phyloP scores from a whole-genome alignment of 2,113 vertebrate species.

The Urocynchramus pylzowi region DNA sequence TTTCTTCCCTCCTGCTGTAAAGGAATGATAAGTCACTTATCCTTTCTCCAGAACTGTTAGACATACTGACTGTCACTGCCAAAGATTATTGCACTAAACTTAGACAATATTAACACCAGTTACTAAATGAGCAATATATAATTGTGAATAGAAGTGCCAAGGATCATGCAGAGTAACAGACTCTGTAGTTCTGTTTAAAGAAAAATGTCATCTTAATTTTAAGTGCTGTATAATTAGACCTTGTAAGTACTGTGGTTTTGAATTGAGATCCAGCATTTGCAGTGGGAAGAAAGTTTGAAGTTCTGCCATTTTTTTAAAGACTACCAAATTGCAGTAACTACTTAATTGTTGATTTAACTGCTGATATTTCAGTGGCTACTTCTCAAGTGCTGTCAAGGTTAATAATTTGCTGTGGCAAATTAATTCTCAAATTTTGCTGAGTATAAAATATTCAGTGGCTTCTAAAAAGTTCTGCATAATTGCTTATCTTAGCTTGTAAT shows the following conservation, averaged over 20 bases:
- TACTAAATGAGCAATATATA: not conserved
- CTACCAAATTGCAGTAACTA: not conserved
- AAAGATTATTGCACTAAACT: not conserved
- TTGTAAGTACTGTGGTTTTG: not conserved
- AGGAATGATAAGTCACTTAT: not conserved
- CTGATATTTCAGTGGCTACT: not conserved
- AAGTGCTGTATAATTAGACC: not conserved
- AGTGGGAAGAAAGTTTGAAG: not conserved
- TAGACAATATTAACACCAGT: not conserved
- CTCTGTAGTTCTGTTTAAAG: not conserved
- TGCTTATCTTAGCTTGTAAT: not conserved
- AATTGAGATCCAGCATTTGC: not conserved
- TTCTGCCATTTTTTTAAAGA: not conserved
- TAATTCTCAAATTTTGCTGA: not conserved
- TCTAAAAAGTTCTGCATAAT: not conserved
- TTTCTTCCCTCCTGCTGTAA: not conserved
- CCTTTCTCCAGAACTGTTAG: not conserved
- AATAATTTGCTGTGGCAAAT: not conserved
- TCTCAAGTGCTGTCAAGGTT: not conserved
- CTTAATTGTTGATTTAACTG: not conserved
- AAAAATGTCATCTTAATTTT: not conserved
- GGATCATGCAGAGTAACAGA: not conserved
- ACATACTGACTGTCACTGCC: not conserved
- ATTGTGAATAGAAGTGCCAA: not conserved
- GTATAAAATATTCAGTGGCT: not conserved